Conservation (phyloP, 2,888 invertebrate genomes). For the Eupithecia inturbata region DNA sequence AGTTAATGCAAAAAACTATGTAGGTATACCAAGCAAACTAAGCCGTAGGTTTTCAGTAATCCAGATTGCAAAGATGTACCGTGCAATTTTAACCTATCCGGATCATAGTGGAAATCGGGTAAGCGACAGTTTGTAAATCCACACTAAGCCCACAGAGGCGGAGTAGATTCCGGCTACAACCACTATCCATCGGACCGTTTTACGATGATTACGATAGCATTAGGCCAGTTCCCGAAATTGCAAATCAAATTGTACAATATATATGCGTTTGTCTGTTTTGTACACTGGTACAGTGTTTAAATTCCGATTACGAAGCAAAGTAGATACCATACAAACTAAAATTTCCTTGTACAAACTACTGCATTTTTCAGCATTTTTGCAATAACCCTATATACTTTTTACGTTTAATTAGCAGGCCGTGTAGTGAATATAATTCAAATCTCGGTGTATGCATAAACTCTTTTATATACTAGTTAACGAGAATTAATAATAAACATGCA, state of each 20-base stretch:
- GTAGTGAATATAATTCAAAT: too few relatives aligned
- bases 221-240: background rate
- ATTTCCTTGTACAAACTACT: too few relatives aligned
- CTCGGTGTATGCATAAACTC: too few relatives aligned
- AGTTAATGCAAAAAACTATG: background rate
- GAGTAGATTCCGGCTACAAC: background rate
- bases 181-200: slow-evolving; percentile 6
- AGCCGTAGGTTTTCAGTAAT: background rate
- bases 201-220: background rate
- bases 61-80: background rate
- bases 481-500: too few relatives aligned
- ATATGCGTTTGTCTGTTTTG: background rate
- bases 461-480: too few relatives aligned
- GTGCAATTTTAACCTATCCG: slow-evolving; percentile 8
- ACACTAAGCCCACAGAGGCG: slow-evolving; percentile 3
- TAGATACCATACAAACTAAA: too few relatives aligned
- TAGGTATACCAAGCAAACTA: background rate
- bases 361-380: too few relatives aligned
- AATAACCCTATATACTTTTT: too few relatives aligned
- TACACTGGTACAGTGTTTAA: background rate
- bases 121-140: slow-evolving; percentile 6
- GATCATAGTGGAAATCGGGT: slow-evolving; percentile 4
- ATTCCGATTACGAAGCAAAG: background rate
- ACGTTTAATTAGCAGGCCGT: too few relatives aligned
- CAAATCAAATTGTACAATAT: slow-evolving; percentile 2